These are phyloP conservation scores for Thalassophryne amazonica DNA, from an alignment of 2,797 vertebrate species.

Conservation along the genomic window DNA sequence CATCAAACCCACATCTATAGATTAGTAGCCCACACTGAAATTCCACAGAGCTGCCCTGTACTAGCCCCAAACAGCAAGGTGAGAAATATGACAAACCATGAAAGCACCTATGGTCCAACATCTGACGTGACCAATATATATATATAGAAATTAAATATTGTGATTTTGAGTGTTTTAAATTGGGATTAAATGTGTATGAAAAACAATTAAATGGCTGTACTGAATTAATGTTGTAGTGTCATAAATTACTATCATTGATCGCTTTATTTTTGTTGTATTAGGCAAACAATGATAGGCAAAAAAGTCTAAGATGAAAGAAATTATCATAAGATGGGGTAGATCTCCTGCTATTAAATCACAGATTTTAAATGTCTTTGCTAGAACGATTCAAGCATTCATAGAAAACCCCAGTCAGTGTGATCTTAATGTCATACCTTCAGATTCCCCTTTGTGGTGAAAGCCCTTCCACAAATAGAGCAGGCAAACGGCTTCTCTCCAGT, in stretches of 20 bases:
- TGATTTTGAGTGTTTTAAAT: not conserved
- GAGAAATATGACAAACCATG: not conserved
- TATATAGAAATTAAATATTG: not conserved
- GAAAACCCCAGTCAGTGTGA: not conserved
- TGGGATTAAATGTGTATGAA: not conserved
- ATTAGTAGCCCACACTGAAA: too few relatives aligned
- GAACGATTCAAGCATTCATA: not conserved
- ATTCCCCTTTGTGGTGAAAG: conserved; percentile 99
- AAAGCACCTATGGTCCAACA: not conserved
- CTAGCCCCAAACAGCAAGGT: too few relatives aligned
- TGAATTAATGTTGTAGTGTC: too few relatives aligned
- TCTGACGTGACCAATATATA: not conserved
- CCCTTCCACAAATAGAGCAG: conserved; percentile 97
- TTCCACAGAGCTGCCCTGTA: too few relatives aligned
- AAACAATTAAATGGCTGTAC: too few relatives aligned
- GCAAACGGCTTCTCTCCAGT: conserved; percentile 99
- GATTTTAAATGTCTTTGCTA: not conserved
- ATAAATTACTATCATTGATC: too few relatives aligned
- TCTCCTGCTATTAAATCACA: not conserved
- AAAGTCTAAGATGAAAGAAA: not conserved
- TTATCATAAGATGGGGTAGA: not conserved
- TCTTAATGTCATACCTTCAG: conserved; percentile 86
- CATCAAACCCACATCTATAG: too few relatives aligned
- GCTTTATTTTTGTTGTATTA: not conserved
- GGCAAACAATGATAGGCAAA: not conserved